phyloP scores from a whole-genome alignment of 2,888 invertebrate species.

The Papilio demoleus region DNA sequence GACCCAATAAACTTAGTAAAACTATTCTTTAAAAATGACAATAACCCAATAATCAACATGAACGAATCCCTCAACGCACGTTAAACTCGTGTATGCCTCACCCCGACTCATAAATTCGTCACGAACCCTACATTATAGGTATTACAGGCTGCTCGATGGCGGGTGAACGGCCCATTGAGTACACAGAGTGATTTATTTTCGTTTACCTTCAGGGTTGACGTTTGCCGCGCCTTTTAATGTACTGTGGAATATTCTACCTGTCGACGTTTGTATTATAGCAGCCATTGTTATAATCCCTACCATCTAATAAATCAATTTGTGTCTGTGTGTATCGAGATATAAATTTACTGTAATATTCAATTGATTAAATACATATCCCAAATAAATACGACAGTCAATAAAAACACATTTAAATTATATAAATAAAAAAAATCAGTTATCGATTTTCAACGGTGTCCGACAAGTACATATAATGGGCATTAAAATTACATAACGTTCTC shows the following conservation, averaged over 20 bases:
- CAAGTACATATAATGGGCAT: conserved; percentile 23
- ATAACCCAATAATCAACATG: conserved; percentile 28
- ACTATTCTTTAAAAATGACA: conserved; percentile 23
- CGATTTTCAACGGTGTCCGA: conserved; percentile 29
- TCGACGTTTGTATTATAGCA: conserved; percentile 38
- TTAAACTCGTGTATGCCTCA: conserved; percentile 39
- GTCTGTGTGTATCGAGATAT: not conserved
- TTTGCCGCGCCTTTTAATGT: conserved; percentile 40
- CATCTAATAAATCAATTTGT: conserved; percentile 17
- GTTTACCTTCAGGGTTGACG: conserved; percentile 54
- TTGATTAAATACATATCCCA: not conserved
- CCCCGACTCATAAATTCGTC: conserved; percentile 46
- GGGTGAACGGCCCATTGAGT: conserved; percentile 68
- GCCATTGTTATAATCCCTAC: conserved; percentile 27
- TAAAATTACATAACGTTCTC: conserved; percentile 53
- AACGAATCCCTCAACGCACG: conserved; percentile 25
- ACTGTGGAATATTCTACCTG: conserved; percentile 40
- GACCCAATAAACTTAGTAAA: conserved; percentile 41
- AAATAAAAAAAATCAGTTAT: conserved; percentile 4
- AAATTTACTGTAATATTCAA: not conserved
- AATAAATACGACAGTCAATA: conserved; percentile 9
- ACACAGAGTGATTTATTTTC: conserved; percentile 68
- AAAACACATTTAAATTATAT: no score
- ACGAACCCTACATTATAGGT: conserved; percentile 40
- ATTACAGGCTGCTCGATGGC: conserved; percentile 55